Conservation (phyloP, 1,140 invertebrate genomes). For the Drosophila gunungcola region DNA sequence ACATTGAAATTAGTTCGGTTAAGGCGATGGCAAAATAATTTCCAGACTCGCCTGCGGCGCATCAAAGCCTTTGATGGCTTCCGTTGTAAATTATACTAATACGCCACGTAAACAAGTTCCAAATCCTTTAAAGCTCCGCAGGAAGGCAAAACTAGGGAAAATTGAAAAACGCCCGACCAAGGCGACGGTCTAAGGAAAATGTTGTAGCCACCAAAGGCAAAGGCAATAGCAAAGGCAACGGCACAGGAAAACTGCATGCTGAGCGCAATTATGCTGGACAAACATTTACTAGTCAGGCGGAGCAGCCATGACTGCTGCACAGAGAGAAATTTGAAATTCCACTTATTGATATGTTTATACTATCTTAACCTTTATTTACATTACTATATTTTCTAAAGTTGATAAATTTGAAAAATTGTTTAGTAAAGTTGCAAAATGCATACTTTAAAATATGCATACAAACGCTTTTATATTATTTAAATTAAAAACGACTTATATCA, state of each 20-base stretch:
- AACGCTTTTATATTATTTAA: no score
- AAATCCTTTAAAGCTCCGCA: constrained; percentile 75
- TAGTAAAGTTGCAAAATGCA: no score
- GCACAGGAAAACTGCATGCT: constrained; percentile 74
- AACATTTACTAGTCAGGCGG: constrained; percentile 69
- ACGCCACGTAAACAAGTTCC: constrained; percentile 78
- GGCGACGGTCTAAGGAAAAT: constrained; percentile 20
- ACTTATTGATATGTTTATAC: no score
- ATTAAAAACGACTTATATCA: no score
- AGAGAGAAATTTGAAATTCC: neutral
- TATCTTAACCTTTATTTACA: no score
- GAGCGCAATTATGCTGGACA: constrained; percentile 82
- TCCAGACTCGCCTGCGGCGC: constrained; percentile 63
- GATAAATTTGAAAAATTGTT: no score
- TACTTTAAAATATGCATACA: no score
- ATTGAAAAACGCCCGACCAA: constrained; percentile 50
- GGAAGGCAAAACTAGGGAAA: constrained; percentile 35
- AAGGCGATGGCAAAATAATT: constrained; percentile 70
- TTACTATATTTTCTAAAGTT: no score
- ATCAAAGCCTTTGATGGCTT: constrained; percentile 77
- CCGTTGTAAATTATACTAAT: constrained; percentile 77
- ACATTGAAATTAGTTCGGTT: constrained; percentile 59
- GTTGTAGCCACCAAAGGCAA: constrained; percentile 14
- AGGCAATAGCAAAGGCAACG: constrained; percentile 20
- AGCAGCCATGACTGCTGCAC: constrained; percentile 18